Conservation (phyloP, 2,888 invertebrate species). For the Sarcophaga variegata region DNA sequence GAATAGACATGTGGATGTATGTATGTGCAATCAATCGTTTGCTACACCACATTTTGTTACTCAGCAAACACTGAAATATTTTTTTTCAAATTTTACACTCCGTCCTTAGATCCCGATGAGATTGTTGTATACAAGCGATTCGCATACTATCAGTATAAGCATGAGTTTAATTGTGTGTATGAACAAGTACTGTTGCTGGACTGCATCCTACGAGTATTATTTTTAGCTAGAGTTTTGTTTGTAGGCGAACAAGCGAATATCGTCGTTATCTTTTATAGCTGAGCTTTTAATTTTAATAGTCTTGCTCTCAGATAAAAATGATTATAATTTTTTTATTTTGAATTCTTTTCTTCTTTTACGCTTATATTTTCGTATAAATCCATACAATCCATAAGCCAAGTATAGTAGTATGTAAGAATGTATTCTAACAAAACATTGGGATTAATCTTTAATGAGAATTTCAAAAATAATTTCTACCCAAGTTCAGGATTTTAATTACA, state of each 20-base stretch:
- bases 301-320: conserved; percentile 26
- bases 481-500: no score
- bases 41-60: background rate
- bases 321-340: conserved; percentile 13
- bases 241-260: conserved; percentile 39
- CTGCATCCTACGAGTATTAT: conserved; percentile 6
- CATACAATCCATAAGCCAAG: conserved; percentile 13
- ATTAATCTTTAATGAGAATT: no score
- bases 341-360: conserved; percentile 29
- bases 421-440: no score
- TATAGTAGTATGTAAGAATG: background rate
- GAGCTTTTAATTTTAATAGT: conserved; percentile 57
- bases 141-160: background rate
- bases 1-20: background rate
- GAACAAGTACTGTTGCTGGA: conserved; percentile 16
- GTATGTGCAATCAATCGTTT: background rate
- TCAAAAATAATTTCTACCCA: no score
- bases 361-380: conserved; percentile 23
- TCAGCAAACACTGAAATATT: background rate
- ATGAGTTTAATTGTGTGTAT: background rate
- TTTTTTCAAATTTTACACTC: background rate
- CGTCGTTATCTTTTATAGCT: conserved; percentile 59
- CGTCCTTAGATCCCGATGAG: background rate
- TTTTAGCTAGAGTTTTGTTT: conserved; percentile 15
- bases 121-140: conserved; percentile 10